Base-by-base conservation (phyloP, 2,797 vertebrate species). In the Channa striata region DNA sequence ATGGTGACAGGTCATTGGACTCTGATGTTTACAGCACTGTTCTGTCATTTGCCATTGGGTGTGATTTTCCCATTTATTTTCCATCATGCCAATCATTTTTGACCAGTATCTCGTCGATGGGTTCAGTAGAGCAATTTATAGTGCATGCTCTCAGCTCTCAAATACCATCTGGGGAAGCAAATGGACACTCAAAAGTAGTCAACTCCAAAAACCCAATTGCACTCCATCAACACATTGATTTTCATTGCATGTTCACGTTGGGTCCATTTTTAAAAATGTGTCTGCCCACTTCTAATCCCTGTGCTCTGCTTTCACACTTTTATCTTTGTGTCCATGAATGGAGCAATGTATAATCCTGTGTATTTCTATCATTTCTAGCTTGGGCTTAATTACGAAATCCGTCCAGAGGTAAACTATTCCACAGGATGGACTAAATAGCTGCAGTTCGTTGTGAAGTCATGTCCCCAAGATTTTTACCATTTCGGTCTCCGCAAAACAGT, bases 61-160 rank as follows among this genome's bases (percentile, higher is more conserved):
- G 23, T 23, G 11, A 74, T 72, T 82, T 64, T 20, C 61, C 67
- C 58, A 73, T 80, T 77, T 69, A 54, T 77, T 81, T 71, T 65
- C 77, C 52, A 69, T 77, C 69, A 49, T 4, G 42, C 66, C 75
- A 64, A 80, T 76, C 54, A 46, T 57, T 72, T 74, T 48, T 78
- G 68, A 81, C 59, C 68, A 65, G 48, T 47, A 52, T 42, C 64
- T 62, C 19, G 25, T 80, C 71, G 23, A 17, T 13, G 56, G 48
- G 49, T 47, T 73, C 54, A 65, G 48, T 44, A 17, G 42, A 67
- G 43, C 71, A 60, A 66, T 68, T 81, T 75, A 50, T 48, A 62
- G 68, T 12, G 6, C 11, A 6, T 16, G 43, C 39, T 67, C 19
- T 2, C 21, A 42, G 67, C 39, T 68, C 30, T 59, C 44, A 57